These are phyloP conservation scores for Ephestia elutella DNA, from an alignment of 1,140 invertebrate genomes.

Conservation along the genomic window DNA sequence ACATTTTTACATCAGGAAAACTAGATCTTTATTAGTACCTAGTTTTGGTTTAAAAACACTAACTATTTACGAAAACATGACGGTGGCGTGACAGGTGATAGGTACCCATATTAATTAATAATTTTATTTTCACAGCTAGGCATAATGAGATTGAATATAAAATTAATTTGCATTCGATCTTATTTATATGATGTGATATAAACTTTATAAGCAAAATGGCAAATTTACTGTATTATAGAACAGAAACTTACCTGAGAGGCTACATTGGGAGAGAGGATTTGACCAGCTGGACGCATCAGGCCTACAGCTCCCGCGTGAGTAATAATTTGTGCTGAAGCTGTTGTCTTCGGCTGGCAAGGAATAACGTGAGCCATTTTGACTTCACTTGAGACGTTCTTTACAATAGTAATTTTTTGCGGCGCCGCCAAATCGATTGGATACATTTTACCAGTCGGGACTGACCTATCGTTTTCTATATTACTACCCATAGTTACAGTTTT, in stretches of 20 bases:
- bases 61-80: no score
- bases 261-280: slow-evolving; percentile 58
- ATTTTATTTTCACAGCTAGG: no score
- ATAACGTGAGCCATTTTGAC: slow-evolving; percentile 67
- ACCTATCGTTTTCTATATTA: slow-evolving; percentile 65
- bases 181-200: no score
- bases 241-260: slow-evolving; percentile 51
- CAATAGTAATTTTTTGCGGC: slow-evolving; percentile 68
- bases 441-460: slow-evolving; percentile 62
- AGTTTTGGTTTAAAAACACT: no score
- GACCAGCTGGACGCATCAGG: slow-evolving; percentile 58
- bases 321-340: slow-evolving; percentile 48
- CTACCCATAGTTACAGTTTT: slow-evolving; percentile 44
- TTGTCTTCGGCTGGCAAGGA: slow-evolving; percentile 50
- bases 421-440: slow-evolving; percentile 71
- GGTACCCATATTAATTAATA: no score
- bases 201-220: no score
- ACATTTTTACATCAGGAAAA: no score
- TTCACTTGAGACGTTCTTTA: slow-evolving; percentile 65
- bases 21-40: neutral
- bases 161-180: no score
- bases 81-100: no score
- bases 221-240: neutral
- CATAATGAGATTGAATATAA: no score
- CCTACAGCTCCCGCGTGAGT: slow-evolving; percentile 45